phyloP scores from a whole-genome alignment of 2,113 vertebrate species.

The Halichoeres trimaculatus region DNA sequence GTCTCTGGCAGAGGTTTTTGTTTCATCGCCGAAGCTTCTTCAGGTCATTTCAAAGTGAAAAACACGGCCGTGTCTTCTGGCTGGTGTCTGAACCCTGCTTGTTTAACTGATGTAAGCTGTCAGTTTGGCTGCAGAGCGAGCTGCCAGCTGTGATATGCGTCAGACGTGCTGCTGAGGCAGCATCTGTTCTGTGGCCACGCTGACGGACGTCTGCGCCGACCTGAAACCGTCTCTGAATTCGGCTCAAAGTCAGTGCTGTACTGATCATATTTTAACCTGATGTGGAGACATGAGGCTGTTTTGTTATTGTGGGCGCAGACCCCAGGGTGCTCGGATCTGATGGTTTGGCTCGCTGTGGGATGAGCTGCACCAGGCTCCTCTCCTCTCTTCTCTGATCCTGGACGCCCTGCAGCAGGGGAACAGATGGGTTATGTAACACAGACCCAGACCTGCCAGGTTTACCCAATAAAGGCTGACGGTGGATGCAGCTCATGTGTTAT shows the following conservation, averaged over 20 bases:
- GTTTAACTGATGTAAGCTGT: conserved; percentile 66
- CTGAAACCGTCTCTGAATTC: conserved; percentile 23
- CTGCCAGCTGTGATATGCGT: conserved; percentile 74
- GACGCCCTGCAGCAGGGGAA: conserved; percentile 44
- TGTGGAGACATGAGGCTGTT: conserved; percentile 11
- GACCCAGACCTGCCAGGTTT: conserved; percentile 48
- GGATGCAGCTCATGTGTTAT: conserved; percentile 27
- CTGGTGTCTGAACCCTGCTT: conserved; percentile 33
- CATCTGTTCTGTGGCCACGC: conserved; percentile 69
- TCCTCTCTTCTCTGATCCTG: conserved; percentile 18
- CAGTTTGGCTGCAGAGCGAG: conserved; percentile 57
- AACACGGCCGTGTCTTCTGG: conserved; percentile 23
- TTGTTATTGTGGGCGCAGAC: conserved; percentile 19
- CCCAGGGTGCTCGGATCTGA: conserved; percentile 8
- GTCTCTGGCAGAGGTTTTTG: conserved; percentile 40
- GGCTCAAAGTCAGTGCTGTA: conserved; percentile 38
- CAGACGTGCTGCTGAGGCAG: conserved; percentile 73
- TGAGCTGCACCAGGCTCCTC: neutral
- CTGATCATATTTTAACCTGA: conserved; percentile 3
- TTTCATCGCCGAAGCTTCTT: conserved; percentile 39
- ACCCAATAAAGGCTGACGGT: conserved; percentile 7
- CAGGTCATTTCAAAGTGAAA: conserved; percentile 75
- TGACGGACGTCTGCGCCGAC: conserved; percentile 39
- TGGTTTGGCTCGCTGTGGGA: neutral
- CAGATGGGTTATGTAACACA: conserved; percentile 75